A percentile compares a stretch with the other conserved stretches of the same genome.
Conservation (phyloP, 2,113 vertebrate species). For the Peromyscus leucopus region DNA sequence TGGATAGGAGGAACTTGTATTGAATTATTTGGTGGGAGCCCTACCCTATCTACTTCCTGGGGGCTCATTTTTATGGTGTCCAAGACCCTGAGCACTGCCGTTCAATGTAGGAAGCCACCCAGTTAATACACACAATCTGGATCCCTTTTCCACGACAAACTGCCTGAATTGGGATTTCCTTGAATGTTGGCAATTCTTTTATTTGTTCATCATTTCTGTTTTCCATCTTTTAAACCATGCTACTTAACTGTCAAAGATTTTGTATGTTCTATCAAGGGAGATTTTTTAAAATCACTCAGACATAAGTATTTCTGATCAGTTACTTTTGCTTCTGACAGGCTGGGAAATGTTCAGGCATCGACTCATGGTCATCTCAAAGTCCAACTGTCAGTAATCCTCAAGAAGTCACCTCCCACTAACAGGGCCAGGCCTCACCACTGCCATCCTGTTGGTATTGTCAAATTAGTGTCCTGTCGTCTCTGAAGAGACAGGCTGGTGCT, state of each 20-base stretch:
- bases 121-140: background rate
- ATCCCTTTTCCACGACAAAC: background rate
- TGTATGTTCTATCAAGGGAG: background rate
- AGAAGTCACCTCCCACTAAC: background rate
- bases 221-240: background rate
- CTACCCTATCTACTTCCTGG: background rate
- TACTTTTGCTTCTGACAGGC: background rate
- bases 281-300: slow-evolving; percentile 1
- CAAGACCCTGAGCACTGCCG: background rate
- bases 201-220: background rate
- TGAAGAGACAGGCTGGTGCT: background rate
- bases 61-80: background rate
- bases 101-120: background rate
- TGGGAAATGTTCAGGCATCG: background rate
- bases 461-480: background rate
- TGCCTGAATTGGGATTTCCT: background rate
- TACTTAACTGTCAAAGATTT: background rate
- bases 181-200: background rate
- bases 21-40: slow-evolving; percentile 14
- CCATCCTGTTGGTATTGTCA: background rate
- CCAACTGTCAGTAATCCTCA: background rate
- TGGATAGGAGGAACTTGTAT: background rate
- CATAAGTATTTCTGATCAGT: background rate
- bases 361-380: background rate
- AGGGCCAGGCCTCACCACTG: background rate